A percentile compares a stretch with the other conserved stretches of the same genome.
Conservation (phyloP, 2,113 vertebrate species). For the Chaetodon trifascialis region DNA sequence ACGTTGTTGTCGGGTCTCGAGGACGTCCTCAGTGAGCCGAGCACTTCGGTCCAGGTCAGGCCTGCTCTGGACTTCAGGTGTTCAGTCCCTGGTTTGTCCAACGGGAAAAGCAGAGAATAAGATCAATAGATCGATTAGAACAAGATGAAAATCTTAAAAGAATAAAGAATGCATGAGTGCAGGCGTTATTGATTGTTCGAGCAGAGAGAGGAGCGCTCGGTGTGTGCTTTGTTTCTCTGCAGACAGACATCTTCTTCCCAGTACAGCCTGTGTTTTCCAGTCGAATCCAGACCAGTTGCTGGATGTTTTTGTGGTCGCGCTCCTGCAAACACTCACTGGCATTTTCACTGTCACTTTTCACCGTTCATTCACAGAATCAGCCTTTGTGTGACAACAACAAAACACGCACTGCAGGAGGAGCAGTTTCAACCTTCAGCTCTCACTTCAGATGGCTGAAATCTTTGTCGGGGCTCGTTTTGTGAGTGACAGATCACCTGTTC, state of each 20-base stretch:
- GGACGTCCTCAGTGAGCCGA: neutral
- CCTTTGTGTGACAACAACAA: too few relatives aligned
- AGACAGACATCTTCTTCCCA: neutral
- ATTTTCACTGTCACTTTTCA: too few relatives aligned
- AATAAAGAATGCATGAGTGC: neutral
- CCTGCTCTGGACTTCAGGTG: neutral
- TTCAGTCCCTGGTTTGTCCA: neutral
- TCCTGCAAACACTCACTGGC: too few relatives aligned
- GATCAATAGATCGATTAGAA: neutral
- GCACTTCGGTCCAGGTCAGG: neutral
- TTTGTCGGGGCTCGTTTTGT: too few relatives aligned
- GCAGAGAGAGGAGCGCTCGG: too few relatives aligned
- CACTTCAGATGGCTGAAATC: too few relatives aligned
- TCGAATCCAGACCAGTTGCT: neutral
- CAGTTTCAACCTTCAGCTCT: too few relatives aligned
- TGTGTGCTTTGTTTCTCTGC: neutral
- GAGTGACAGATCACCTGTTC: too few relatives aligned
- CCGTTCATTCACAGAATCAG: too few relatives aligned
- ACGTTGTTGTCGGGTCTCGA: constrained; percentile 1
- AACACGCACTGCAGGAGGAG: too few relatives aligned
- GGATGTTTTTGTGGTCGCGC: neutral
- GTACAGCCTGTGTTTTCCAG: neutral
- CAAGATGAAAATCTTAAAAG: neutral
- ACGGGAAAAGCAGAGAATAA: neutral
- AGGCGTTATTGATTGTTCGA: neutral